Base-by-base conservation (phyloP, 2,888 invertebrate genomes). In the Volucella inflata region DNA sequence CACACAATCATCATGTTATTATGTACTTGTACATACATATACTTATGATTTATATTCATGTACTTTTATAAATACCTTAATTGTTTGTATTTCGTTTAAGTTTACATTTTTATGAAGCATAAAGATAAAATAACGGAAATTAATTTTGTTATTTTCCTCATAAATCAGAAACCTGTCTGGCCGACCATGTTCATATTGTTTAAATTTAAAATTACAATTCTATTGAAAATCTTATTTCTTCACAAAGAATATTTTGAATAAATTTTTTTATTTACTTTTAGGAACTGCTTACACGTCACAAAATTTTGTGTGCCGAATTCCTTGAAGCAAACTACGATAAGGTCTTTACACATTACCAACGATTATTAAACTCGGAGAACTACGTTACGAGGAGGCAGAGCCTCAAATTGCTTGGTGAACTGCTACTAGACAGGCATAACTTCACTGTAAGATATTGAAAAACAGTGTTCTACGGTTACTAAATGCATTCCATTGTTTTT, bases 371-470 rank as follows among this genome's bases (percentile, higher is more conserved):
- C 94, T 99, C 99, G 14, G 99, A 99, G 93, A 99, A 99, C 93
- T 99, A 99, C 93, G 99, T 99, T 87, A 99, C 99, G 81, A 95
- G 99, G 90, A 95, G 99, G 91, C 99, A 99, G 93, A 99, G 99
- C 92, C 94, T 99, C 88, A 99, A 99, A 94, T 94, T 99, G 88
- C 94, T 99, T 82, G 99, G 99, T 46, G 99, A 99, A 94, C 93
- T 99, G 90, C 94, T 99, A 89, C 94, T 99, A 89, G 99, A 99
- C 93, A 95, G 99, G 92, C 99, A 99, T 93, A 99, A 99, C 94
- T 99, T 99, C 94, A 98, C 98, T 89, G 98, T 96, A 91, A 93
- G 94, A 68, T 16, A 14, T 36, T 16, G 9, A 60, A 16, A 30
- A 6, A 36, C n/a, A 10, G 3, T 38, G 10, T 30, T 38, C 9